These are phyloP conservation scores for Eulithis testata DNA, from an alignment of 2,888 invertebrate species.

Conservation along the genomic window DNA sequence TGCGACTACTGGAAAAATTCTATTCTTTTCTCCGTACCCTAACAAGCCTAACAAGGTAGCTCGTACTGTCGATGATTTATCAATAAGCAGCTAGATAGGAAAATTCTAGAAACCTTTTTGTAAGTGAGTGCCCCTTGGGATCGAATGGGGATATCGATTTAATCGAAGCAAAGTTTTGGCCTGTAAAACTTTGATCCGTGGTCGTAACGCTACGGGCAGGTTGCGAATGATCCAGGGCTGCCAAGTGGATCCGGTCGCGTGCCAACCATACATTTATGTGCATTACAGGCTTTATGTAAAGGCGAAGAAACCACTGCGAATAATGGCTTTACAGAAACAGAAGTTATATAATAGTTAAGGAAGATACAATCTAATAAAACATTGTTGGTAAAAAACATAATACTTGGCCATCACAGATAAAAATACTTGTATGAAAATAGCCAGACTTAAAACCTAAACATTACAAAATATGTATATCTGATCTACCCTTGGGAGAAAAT, in stretches of 20 bases:
- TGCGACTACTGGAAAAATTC: neutral
- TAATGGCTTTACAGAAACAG: neutral
- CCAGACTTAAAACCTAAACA: too few species aligned
- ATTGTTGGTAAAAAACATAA: too few species aligned
- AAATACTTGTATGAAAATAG: too few species aligned
- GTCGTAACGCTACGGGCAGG: conserved; percentile 36
- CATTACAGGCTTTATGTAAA: neutral
- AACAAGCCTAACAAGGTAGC: conserved; percentile 15
- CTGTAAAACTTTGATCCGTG: conserved; percentile 47
- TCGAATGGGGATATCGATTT: conserved; percentile 45
- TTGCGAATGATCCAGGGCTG: conserved; percentile 21
- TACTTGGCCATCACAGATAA: too few species aligned
- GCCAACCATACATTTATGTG: conserved; percentile 4
- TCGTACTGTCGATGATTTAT: neutral
- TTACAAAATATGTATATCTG: too few species aligned
- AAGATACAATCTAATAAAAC: too few species aligned
- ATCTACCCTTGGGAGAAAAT: too few species aligned
- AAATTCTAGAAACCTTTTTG: conserved; percentile 1
- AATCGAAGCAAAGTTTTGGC: conserved; percentile 50
- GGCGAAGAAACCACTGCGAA: neutral
- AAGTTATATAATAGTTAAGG: too few species aligned
- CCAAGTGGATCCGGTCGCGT: conserved; percentile 1
- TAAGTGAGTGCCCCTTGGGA: conserved; percentile 20
- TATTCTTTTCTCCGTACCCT: conserved; percentile 4
- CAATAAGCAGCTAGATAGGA: neutral